phyloP scores from a whole-genome alignment of 2,797 vertebrate species.

The Crotalus adamanteus region DNA sequence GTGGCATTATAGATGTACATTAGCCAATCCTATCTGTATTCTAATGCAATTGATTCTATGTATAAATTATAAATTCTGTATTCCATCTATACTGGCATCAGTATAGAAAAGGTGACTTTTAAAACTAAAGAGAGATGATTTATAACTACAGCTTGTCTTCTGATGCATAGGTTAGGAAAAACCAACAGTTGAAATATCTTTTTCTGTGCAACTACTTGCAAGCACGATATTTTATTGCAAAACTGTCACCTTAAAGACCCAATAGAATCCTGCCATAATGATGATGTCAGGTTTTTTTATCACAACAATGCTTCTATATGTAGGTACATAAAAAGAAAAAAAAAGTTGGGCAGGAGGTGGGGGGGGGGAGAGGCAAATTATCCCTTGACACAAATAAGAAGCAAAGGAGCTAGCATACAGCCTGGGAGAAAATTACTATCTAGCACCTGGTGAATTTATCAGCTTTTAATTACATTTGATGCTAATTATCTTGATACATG shows the following conservation, averaged over 20 bases:
- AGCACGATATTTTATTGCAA: not conserved
- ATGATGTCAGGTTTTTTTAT: not conserved
- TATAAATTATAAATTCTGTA: not conserved
- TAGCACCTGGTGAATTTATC: conserved; percentile 23
- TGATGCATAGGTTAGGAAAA: not conserved
- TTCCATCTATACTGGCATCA: not conserved
- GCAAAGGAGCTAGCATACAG: not conserved
- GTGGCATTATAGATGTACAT: not conserved
- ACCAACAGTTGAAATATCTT: not conserved
- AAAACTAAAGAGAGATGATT: not conserved
- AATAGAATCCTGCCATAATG: not conserved
- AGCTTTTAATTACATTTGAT: conserved; percentile 21
- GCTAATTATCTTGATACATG: not conserved
- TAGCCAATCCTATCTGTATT: not conserved
- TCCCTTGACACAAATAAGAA: conserved; percentile 28
- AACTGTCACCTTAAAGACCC: not conserved
- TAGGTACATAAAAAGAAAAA: not conserved
- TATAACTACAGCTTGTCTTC: not conserved
- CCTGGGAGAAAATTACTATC: conserved; percentile 14
- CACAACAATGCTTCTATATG: not conserved
- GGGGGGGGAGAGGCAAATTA: not conserved
- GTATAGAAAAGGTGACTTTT: not conserved
- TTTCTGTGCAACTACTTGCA: not conserved
- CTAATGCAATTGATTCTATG: not conserved
- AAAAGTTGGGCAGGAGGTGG: not conserved